Conservation (phyloP, 2,113 vertebrate species). For the Triplophysa rosa region DNA sequence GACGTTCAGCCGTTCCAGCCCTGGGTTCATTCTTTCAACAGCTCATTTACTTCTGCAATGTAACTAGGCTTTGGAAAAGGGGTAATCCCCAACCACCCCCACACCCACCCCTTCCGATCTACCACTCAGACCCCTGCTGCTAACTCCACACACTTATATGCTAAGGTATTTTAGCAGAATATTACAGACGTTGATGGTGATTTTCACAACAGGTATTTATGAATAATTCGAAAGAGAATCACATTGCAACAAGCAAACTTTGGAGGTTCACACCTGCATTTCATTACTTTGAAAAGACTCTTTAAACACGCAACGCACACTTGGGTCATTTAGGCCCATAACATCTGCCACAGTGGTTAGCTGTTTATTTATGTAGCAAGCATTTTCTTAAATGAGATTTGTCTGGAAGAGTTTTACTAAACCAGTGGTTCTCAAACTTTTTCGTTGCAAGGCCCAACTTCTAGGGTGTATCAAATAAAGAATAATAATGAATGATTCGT, state of each 20-base stretch:
- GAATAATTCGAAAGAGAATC: neutral
- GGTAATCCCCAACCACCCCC: conserved; percentile 47
- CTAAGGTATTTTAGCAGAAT: conserved; percentile 2
- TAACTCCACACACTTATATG: conserved; percentile 21
- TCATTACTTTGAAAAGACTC: neutral
- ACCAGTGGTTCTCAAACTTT: neutral
- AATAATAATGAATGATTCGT: too few relatives aligned
- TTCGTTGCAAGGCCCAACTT: too few relatives aligned
- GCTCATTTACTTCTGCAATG: conserved; percentile 58
- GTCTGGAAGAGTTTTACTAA: neutral
- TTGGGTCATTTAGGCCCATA: neutral
- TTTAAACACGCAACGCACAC: neutral
- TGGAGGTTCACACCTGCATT: neutral
- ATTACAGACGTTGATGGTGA: neutral
- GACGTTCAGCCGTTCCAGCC: conserved; percentile 45
- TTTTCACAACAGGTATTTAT: neutral
- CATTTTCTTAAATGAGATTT: conserved; percentile 15
- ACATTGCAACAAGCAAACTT: neutral
- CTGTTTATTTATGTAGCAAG: conserved; percentile 31
- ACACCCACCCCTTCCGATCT: conserved; percentile 32
- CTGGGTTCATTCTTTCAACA: conserved; percentile 53
- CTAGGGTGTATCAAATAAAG: too few relatives aligned
- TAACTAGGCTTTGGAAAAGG: conserved; percentile 53
- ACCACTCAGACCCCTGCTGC: conserved; percentile 46
- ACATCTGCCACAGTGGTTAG: conserved; percentile 26